Percentiles rank a stretch among this genome's conserved stretches.
phyloP scores from a whole-genome alignment of 2,113 vertebrate species.

The Oryzias melastigma region DNA sequence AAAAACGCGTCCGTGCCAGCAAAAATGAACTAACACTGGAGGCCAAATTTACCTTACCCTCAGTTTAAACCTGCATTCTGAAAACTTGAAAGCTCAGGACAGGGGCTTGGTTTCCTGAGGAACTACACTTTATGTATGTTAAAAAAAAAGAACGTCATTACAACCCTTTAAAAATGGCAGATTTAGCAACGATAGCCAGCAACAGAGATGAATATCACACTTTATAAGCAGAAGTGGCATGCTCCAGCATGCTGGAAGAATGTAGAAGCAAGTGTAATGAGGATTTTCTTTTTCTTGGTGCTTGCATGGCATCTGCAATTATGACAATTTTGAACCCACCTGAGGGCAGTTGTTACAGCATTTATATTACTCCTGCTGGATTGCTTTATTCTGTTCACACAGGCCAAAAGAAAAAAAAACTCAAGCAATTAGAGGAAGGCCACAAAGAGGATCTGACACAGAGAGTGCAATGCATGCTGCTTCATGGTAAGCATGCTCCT shows the following conservation, averaged over 20 bases:
- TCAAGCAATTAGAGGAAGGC: conserved; percentile 49
- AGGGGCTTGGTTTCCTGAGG: conserved; percentile 24
- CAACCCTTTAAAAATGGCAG: conserved; percentile 28
- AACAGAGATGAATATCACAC: conserved; percentile 42
- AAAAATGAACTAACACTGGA: conserved; percentile 47
- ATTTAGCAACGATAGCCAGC: conserved; percentile 32
- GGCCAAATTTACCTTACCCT: conserved; percentile 46
- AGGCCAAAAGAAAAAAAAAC: conserved; percentile 55
- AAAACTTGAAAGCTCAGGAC: conserved; percentile 27
- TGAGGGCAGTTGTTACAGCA: conserved; percentile 74
- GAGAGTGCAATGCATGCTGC: conserved; percentile 11
- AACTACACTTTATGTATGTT: conserved; percentile 21
- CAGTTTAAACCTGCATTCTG: conserved; percentile 41
- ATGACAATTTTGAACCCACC: conserved; percentile 66
- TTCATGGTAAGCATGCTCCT: conserved; percentile 12
- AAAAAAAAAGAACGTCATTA: conserved; percentile 43
- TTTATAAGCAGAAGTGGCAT: conserved; percentile 54
- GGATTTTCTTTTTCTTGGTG: conserved; percentile 64
- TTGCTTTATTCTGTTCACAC: conserved; percentile 72
- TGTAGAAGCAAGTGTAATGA: conserved; percentile 73
- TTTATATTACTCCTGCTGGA: conserved; percentile 75
- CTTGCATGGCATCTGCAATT: conserved; percentile 75
- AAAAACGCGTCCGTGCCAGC: conserved; percentile 44
- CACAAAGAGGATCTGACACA: conserved; percentile 20
- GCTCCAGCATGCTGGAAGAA: conserved; percentile 71